Evolutionary conservation across 1,140 invertebrate species (phyloP).

Genomic region (Cepaea nemoralis): DNA sequence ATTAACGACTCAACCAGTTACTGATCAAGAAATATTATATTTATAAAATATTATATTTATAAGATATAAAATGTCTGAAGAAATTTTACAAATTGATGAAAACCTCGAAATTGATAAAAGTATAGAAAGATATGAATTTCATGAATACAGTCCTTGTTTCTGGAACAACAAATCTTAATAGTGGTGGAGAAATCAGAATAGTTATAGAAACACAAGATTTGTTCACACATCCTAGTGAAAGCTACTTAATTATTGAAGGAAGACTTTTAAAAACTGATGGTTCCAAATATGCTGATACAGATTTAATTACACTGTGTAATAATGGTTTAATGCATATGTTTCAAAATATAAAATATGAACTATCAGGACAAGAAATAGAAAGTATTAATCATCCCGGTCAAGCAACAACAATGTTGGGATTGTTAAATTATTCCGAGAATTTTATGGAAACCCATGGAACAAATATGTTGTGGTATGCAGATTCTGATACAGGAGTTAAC

Average conservation of each 20-base stretch:
- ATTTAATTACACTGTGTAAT: not conserved
- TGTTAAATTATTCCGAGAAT: not conserved
- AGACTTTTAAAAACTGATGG: conserved; percentile 12
- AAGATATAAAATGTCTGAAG: not conserved
- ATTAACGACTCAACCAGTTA: too few relatives aligned
- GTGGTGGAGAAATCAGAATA: conserved; percentile 6
- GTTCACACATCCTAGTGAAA: conserved; percentile 8
- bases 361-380: conserved; percentile 9
- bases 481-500: not conserved
- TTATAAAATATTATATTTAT: too few relatives aligned
- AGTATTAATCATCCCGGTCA: not conserved
- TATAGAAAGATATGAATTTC: conserved; percentile 13
- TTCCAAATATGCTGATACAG: not conserved
- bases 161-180: not conserved
- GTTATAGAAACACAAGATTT: conserved; percentile 13
- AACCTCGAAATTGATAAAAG: not conserved
- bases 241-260: not conserved
- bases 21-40: too few relatives aligned
- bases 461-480: not conserved
- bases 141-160: conserved; percentile 1
- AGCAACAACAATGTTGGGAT: not conserved
- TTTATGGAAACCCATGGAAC: not conserved
- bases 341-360: not conserved
- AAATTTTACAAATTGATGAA: not conserved
- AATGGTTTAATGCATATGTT: conserved; percentile 1